phyloP scores from a whole-genome alignment of 1,140 invertebrate species.

The Nymphalis io region DNA sequence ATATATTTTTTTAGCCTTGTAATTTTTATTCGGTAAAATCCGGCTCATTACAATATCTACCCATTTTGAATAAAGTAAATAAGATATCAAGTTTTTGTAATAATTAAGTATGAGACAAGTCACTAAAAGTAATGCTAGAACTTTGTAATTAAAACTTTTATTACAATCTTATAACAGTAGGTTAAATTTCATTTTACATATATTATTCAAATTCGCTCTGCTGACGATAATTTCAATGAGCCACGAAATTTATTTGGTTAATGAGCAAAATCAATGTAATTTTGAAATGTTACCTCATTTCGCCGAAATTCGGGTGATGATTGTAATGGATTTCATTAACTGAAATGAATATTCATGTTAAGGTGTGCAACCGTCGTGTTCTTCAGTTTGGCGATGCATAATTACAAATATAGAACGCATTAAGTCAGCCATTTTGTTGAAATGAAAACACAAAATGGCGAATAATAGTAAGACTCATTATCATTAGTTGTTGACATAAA shows the following conservation, averaged over 20 bases:
- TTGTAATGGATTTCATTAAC: conserved; percentile 30
- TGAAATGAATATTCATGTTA: conserved; percentile 31
- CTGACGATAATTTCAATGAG: not conserved
- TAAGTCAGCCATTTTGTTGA: conserved; percentile 18
- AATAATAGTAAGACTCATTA: conserved; percentile 3
- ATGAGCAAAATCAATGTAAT: conserved; percentile 28
- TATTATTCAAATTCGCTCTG: conserved; percentile 3
- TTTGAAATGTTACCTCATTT: conserved; percentile 16
- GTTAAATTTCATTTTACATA: not conserved
- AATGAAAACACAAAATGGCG: conserved; percentile 10
- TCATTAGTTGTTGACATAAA: conserved; percentile 12
- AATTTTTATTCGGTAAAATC: no score
- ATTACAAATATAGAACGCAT: conserved; percentile 16
- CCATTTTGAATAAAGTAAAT: no score
- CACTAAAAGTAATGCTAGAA: not conserved
- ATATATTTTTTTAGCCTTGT: no score
- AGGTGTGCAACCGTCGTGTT: conserved; percentile 20
- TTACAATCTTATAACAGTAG: not conserved
- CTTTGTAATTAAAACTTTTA: not conserved
- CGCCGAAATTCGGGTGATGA: conserved; percentile 3
- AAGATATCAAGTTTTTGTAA: no score
- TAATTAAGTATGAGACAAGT: no score
- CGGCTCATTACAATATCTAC: no score
- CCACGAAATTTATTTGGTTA: conserved; percentile 12
- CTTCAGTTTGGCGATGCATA: conserved; percentile 23